Percentiles rank a stretch among this genome's conserved stretches.
Conservation (phyloP, 2,797 vertebrate species). For the Liparis tanakae region DNA sequence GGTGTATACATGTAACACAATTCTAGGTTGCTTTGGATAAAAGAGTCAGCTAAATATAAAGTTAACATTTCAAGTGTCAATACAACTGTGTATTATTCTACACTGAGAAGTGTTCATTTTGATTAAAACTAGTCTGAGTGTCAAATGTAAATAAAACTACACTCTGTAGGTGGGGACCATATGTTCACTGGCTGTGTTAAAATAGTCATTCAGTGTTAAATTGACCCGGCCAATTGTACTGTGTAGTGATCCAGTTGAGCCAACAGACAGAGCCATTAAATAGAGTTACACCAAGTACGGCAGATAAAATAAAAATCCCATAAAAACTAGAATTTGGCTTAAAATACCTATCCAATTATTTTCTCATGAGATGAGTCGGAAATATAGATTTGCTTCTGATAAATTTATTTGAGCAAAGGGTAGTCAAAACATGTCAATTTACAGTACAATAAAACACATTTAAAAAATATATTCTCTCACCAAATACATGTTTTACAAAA, state of each 20-base stretch:
- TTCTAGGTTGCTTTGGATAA: too few relatives aligned
- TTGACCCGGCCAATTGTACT: too few relatives aligned
- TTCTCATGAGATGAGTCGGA: neutral
- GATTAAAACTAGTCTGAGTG: too few relatives aligned
- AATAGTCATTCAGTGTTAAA: too few relatives aligned
- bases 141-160: too few relatives aligned
- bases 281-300: neutral
- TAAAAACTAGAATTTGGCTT: neutral
- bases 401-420: neutral
- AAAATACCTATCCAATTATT: neutral
- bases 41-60: too few relatives aligned
- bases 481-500: neutral
- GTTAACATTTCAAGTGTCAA: too few relatives aligned
- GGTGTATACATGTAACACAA: too few relatives aligned
- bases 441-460: neutral
- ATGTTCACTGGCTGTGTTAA: too few relatives aligned
- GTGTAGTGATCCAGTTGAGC: slow-evolving; percentile 1
- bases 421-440: neutral
- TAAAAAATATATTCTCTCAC: neutral
- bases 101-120: too few relatives aligned
- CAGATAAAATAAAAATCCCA: neutral
- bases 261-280: slow-evolving; percentile 17
- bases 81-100: too few relatives aligned
- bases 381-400: slow-evolving; percentile 6
- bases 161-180: too few relatives aligned